These are phyloP conservation scores for Fragum sueziense DNA, from an alignment of 2,888 invertebrate species.

Conservation along the genomic window DNA sequence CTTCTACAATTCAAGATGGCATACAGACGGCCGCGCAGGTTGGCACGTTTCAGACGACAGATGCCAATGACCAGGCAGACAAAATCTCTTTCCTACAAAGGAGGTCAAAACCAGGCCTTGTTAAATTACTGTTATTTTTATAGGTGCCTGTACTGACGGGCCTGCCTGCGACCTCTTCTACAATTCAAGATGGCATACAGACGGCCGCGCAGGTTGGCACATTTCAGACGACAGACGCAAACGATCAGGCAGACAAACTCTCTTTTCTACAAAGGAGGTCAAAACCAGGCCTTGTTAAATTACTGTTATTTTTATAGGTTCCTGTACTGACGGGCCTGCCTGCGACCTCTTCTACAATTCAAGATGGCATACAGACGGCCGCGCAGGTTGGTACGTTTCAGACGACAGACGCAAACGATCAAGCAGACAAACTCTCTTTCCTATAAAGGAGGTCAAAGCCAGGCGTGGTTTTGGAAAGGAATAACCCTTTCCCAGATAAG, in stretches of 20 bases:
- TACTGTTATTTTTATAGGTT: conserved; percentile 13
- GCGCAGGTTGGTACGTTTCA: conserved; percentile 22
- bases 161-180: conserved; percentile 16
- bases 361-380: conserved; percentile 36
- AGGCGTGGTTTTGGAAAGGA: too few relatives aligned
- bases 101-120: too few relatives aligned
- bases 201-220: conserved; percentile 17
- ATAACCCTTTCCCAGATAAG: too few relatives aligned
- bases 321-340: conserved; percentile 34
- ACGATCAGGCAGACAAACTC: conserved; percentile 25
- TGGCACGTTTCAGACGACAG: conserved; percentile 27
- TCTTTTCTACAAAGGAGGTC: too few relatives aligned
- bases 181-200: conserved; percentile 34
- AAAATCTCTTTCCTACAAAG: too few relatives aligned
- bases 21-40: conserved; percentile 28
- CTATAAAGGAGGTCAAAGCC: too few relatives aligned
- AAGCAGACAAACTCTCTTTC: too few relatives aligned
- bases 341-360: conserved; percentile 3
- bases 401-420: conserved; percentile 42
- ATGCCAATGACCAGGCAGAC: conserved; percentile 40
- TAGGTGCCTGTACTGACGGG: conserved; percentile 36
- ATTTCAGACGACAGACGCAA: conserved; percentile 36
- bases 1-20: conserved; percentile 28
- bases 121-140: too few relatives aligned
- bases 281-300: too few relatives aligned